Conservation (phyloP, 2,113 vertebrate genomes). For the Phrynosoma platyrhinos region DNA sequence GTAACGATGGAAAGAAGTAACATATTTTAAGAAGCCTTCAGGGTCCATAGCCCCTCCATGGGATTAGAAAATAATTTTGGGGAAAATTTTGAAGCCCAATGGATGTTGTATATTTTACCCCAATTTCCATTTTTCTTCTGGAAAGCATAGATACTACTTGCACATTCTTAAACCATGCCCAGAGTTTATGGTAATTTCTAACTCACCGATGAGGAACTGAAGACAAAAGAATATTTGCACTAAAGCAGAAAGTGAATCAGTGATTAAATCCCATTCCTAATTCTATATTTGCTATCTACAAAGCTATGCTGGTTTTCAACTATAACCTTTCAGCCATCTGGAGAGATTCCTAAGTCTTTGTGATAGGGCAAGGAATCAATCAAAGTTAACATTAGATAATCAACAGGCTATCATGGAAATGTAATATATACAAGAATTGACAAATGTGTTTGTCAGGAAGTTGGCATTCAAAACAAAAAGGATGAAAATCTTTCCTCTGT, state of each 20-base stretch:
- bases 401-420: constrained; percentile 19
- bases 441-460: constrained; percentile 10
- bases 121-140: background rate
- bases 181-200: background rate
- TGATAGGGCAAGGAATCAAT: background rate
- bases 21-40: background rate
- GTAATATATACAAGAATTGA: background rate
- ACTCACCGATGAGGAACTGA: background rate
- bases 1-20: background rate
- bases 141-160: background rate
- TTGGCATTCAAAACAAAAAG: constrained; percentile 6
- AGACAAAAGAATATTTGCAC: background rate
- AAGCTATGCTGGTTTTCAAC: background rate
- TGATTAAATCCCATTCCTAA: background rate
- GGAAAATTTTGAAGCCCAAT: background rate
- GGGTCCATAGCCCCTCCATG: background rate
- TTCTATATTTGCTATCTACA: background rate
- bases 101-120: background rate
- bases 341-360: constrained; percentile 7
- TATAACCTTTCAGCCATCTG: constrained; percentile 9
- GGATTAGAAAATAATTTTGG: background rate
- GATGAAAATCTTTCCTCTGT: background rate
- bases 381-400: constrained; percentile 16
- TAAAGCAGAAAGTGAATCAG: background rate
- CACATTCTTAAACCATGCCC: background rate